These are phyloP conservation scores for Zaprionus capensis DNA, from an alignment of 1,140 invertebrate genomes.

Conservation along the genomic window DNA sequence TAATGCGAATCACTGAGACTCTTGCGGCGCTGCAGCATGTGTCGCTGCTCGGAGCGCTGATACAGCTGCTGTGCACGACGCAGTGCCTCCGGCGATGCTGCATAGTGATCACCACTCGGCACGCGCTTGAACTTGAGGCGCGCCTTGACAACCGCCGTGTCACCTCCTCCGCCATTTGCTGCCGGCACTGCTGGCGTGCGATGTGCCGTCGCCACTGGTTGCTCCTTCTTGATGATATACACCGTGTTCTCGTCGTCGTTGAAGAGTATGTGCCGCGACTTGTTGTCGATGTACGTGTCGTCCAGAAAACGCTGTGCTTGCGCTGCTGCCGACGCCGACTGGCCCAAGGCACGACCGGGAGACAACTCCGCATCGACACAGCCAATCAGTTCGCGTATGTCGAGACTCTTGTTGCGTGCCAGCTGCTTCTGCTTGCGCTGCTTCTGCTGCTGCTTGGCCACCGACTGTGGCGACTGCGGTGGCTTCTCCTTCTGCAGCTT, in stretches of 20 bases:
- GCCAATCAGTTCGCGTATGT: conserved; percentile 76
- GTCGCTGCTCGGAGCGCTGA: conserved; percentile 62
- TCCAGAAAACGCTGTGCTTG: conserved; percentile 67
- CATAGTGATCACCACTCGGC: conserved; percentile 56
- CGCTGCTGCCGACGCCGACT: background rate
- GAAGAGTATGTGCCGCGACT: conserved; percentile 78
- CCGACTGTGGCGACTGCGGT: conserved; percentile 54
- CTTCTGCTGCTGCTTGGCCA: conserved; percentile 50
- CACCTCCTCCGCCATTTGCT: conserved; percentile 20
- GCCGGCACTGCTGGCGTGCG: background rate
- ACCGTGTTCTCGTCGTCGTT: conserved; percentile 81
- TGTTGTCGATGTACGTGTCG: conserved; percentile 80
- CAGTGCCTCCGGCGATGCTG: conserved; percentile 66
- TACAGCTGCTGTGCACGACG: conserved; percentile 62
- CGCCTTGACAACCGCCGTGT: conserved; percentile 55
- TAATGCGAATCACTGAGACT: conserved; percentile 55
- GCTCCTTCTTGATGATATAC: conserved; percentile 80
- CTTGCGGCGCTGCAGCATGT: conserved; percentile 66
- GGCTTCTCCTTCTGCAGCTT: conserved; percentile 71
- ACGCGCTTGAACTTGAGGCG: conserved; percentile 76
- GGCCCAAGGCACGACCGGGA: conserved; percentile 13
- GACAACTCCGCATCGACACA: conserved; percentile 64
- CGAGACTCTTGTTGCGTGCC: conserved; percentile 76
- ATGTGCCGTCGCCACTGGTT: conserved; percentile 59
- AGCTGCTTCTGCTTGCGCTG: conserved; percentile 65